Percentiles rank a stretch among this genome's conserved stretches.
Evolutionary conservation across 1,140 invertebrate genomes (phyloP).

Genomic region (Phymastichus coffea): DNA sequence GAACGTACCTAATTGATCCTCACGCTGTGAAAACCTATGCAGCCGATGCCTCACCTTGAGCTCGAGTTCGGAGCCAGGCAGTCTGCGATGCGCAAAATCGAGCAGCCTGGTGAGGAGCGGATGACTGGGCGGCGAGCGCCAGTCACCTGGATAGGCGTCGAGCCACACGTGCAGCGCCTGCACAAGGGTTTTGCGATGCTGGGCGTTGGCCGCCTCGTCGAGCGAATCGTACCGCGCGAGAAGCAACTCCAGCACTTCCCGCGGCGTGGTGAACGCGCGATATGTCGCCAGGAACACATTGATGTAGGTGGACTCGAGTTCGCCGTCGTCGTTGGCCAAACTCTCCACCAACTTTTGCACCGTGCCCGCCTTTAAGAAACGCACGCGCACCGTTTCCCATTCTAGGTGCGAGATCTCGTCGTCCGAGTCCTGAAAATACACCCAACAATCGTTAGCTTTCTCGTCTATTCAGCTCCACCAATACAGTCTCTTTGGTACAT

Average conservation of each 20-base stretch:
- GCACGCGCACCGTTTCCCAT: constrained; percentile 98
- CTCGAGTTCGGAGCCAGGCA: constrained; percentile 79
- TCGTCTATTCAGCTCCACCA: too few relatives aligned
- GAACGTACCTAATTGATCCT: not conserved
- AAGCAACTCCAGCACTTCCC: constrained; percentile 79
- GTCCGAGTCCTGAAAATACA: constrained; percentile 73
- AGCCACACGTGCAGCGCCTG: constrained; percentile 93
- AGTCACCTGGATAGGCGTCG: constrained; percentile 95
- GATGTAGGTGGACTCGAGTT: constrained; percentile 95
- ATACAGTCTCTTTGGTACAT: too few relatives aligned
- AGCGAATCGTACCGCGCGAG: constrained; percentile 76
- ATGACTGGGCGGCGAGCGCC: constrained; percentile 84
- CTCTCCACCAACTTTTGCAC: constrained; percentile 90
- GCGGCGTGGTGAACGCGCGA: constrained; percentile 79
- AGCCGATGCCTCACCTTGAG: constrained; percentile 71
- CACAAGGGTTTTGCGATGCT: constrained; percentile 80
- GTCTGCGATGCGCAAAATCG: constrained; percentile 77
- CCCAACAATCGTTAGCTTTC: too few relatives aligned
- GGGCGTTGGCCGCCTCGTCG: constrained; percentile 58
- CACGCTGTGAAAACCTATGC: constrained; percentile 55
- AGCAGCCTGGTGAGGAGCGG: constrained; percentile 78
- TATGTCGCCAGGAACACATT: constrained; percentile 97
- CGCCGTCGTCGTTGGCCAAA: constrained; percentile 88
- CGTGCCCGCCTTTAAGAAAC: constrained; percentile 95
- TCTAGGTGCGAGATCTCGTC: constrained; percentile 93